A percentile compares a stretch with the other conserved stretches of the same genome.
Conservation (phyloP, 2,113 vertebrate species). For the Callipepla squamata region DNA sequence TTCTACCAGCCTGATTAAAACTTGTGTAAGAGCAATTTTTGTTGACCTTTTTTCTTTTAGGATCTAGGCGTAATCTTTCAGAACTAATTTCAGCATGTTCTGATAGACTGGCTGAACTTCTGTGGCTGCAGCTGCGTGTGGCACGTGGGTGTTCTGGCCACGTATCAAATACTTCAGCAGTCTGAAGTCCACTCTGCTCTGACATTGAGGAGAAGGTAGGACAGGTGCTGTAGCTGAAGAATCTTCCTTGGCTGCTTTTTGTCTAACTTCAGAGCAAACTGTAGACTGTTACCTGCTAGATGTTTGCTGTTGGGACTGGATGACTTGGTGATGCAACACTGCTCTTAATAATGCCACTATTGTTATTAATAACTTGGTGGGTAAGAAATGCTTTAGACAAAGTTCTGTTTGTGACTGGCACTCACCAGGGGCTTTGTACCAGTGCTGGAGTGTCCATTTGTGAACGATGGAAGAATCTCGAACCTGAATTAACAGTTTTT, state of each 20-base stretch:
- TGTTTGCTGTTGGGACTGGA: neutral
- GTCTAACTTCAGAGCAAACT: neutral
- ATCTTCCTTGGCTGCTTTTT: neutral
- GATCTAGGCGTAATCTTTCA: neutral
- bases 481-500: neutral
- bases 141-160: fast-evolving
- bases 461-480: neutral
- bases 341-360: neutral
- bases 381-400: neutral
- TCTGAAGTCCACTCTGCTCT: neutral
- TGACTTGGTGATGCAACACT: neutral
- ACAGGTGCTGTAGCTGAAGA: neutral
- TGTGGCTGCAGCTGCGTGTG: neutral
- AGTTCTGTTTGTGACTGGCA: neutral
- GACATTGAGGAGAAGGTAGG: neutral
- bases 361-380: neutral
- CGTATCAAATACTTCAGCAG: neutral
- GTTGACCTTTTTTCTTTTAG: neutral
- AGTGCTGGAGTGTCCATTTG: neutral
- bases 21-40: neutral
- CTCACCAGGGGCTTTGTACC: neutral
- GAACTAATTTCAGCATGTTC: neutral
- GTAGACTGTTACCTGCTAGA: neutral
- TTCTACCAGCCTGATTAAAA: neutral
- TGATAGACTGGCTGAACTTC: neutral